Percentiles rank a stretch among this genome's conserved stretches.
phyloP scores from a whole-genome alignment of 1,140 invertebrate species.

The Drosophila equinoxialis region DNA sequence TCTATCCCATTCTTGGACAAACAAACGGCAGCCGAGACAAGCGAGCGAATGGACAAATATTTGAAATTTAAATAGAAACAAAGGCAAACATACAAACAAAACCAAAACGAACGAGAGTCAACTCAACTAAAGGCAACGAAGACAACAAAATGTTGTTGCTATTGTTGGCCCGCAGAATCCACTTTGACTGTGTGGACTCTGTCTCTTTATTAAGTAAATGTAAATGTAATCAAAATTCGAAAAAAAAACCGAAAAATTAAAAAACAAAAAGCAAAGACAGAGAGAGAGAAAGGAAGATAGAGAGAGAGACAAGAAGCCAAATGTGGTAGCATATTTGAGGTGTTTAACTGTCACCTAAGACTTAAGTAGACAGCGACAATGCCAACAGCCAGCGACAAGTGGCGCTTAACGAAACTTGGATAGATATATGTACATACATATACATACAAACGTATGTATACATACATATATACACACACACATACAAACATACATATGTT shows the following conservation, averaged over 20 bases:
- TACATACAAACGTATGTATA: background rate
- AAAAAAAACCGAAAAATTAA: slow-evolving; percentile 6
- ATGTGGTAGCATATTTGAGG: slow-evolving; percentile 60
- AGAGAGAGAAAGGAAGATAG: no score
- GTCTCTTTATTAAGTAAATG: slow-evolving; percentile 19
- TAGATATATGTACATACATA: background rate
- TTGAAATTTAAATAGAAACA: slow-evolving; percentile 56
- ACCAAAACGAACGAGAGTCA: background rate
- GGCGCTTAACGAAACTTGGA: slow-evolving; percentile 4
- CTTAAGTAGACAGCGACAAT: slow-evolving; percentile 55
- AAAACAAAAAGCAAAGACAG: no score
- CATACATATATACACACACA: background rate
- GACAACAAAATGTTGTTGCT: slow-evolving; percentile 5
- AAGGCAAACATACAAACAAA: slow-evolving; percentile 39
- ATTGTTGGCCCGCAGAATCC: background rate
- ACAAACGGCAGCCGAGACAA: slow-evolving; percentile 24
- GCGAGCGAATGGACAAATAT: slow-evolving; percentile 48
- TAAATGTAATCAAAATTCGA: slow-evolving; percentile 16
- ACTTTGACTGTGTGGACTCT: slow-evolving; percentile 2
- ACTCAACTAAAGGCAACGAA: background rate
- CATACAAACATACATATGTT: background rate
- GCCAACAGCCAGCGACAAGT: slow-evolving; percentile 15
- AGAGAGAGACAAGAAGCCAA: slow-evolving; percentile 8
- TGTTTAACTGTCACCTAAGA: slow-evolving; percentile 68
- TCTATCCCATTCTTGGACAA: slow-evolving; percentile 7